phyloP scores from a whole-genome alignment of 2,888 invertebrate species.

The Lepidonotus clava region DNA sequence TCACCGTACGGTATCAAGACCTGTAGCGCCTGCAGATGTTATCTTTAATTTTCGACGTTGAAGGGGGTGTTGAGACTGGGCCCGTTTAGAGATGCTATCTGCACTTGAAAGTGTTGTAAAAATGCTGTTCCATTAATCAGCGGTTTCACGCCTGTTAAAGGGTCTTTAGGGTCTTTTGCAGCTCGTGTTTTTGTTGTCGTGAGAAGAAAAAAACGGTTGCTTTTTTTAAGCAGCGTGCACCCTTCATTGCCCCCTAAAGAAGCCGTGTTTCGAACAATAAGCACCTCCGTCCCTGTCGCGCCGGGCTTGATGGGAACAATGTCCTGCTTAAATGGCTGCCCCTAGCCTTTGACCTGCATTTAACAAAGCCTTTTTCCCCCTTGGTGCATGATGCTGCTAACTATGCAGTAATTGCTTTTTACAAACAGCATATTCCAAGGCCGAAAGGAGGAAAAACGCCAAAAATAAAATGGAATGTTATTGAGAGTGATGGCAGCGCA shows the following conservation, averaged over 20 bases:
- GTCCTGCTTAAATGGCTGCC: slow-evolving; percentile 1
- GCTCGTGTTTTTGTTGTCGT: slow-evolving; percentile 19
- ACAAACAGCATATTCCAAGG: neutral
- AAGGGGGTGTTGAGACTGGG: neutral
- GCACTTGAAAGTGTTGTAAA: neutral
- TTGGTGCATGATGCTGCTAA: neutral
- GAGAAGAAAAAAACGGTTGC: slow-evolving; percentile 1
- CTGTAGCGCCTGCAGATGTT: no score
- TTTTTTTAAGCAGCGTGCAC: slow-evolving; percentile 9
- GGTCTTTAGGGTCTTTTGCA: slow-evolving; percentile 27
- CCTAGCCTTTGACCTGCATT: slow-evolving; percentile 20
- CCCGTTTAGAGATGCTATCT: slow-evolving; percentile 27
- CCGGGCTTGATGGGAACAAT: slow-evolving; percentile 12
- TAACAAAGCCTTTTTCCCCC: slow-evolving; percentile 6
- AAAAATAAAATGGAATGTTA: no score
- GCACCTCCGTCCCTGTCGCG: neutral
- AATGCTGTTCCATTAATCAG: slow-evolving; percentile 11
- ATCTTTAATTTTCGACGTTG: no score
- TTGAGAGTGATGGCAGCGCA: no score
- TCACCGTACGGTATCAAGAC: no score
- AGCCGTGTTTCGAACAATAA: slow-evolving; percentile 14
- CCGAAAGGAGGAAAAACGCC: no score
- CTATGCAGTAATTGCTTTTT: neutral
- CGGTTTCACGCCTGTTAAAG: slow-evolving; percentile 28
- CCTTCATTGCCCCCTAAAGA: slow-evolving; percentile 17